Conservation (phyloP, 2,797 vertebrate genomes). For the Sebastes aleutianus region DNA sequence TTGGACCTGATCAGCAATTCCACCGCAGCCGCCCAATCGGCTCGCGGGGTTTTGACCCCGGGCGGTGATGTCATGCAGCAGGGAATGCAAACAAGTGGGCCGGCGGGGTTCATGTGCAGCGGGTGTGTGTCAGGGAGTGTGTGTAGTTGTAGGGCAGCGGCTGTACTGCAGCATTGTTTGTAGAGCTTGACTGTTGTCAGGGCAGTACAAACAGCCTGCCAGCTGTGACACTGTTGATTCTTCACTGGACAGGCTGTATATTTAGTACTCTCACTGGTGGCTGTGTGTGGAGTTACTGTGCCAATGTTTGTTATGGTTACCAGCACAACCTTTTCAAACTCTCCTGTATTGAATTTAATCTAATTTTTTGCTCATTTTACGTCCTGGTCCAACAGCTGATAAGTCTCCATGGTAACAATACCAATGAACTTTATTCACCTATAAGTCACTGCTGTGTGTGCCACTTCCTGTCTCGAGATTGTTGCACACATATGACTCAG, state of each 20-base stretch:
- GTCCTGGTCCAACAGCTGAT: not conserved
- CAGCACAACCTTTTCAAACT: conserved; percentile 1
- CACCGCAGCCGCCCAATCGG: conserved; percentile 59
- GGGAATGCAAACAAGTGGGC: conserved; percentile 74
- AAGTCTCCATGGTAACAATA: not conserved
- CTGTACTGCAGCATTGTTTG: conserved; percentile 60
- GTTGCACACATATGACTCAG: conserved; percentile 50
- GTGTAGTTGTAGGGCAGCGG: conserved; percentile 15
- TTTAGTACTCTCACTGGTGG: conserved; percentile 41
- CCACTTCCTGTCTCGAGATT: conserved; percentile 52
- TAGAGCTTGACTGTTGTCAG: conserved; percentile 60
- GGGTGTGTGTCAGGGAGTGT: conserved; percentile 2
- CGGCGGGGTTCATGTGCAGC: not conserved
- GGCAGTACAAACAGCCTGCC: conserved; percentile 71
- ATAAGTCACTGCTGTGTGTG: conserved; percentile 28
- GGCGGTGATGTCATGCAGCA: conserved; percentile 76
- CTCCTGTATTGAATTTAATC: not conserved
- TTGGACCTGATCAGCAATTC: conserved; percentile 80
- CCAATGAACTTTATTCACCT: conserved; percentile 4
- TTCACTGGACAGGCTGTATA: conserved; percentile 54
- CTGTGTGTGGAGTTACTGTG: conserved; percentile 36
- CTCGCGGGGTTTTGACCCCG: conserved; percentile 38
- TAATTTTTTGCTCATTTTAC: not conserved
- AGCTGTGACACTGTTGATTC: conserved; percentile 77
- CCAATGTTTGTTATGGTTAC: conserved; percentile 38